Conservation (phyloP, 1,140 invertebrate genomes). For the Mercenaria mercenaria region DNA sequence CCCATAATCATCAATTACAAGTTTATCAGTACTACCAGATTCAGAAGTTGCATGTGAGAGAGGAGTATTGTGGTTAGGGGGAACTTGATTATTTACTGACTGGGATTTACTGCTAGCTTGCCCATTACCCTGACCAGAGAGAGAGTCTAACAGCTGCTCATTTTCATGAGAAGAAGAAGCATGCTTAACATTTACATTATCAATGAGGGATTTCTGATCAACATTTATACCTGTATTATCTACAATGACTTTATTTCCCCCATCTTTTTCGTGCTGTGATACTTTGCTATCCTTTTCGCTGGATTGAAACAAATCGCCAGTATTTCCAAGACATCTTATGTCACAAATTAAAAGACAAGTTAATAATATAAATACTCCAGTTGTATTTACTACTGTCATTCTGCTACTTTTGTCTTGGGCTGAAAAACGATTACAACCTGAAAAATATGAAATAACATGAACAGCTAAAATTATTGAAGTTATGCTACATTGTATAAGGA, state of each 20-base stretch:
- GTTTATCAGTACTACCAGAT: not conserved
- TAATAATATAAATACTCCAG: not conserved
- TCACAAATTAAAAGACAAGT: not conserved
- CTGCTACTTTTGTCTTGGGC: not conserved
- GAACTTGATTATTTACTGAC: not conserved
- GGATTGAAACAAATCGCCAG: not conserved
- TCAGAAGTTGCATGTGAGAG: not conserved
- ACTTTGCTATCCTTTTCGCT: constrained; percentile 34
- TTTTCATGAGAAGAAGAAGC: not conserved
- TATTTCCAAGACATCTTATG: not conserved
- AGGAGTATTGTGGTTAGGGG: not conserved
- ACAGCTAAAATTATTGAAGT: too few relatives aligned
- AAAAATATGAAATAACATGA: not conserved
- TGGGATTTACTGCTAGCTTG: constrained; percentile 18
- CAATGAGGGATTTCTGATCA: not conserved
- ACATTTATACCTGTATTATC: constrained; percentile 20
- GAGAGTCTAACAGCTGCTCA: not conserved
- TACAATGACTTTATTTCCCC: not conserved
- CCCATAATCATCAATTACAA: not conserved
- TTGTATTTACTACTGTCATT: not conserved
- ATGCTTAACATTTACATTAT: constrained; percentile 3
- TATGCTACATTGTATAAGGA: too few relatives aligned
- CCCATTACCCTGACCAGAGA: not conserved
- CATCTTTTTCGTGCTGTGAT: not conserved
- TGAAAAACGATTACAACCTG: not conserved